Conservation (phyloP, 2,113 vertebrate species). For the Megaleporinus macrocephalus region DNA sequence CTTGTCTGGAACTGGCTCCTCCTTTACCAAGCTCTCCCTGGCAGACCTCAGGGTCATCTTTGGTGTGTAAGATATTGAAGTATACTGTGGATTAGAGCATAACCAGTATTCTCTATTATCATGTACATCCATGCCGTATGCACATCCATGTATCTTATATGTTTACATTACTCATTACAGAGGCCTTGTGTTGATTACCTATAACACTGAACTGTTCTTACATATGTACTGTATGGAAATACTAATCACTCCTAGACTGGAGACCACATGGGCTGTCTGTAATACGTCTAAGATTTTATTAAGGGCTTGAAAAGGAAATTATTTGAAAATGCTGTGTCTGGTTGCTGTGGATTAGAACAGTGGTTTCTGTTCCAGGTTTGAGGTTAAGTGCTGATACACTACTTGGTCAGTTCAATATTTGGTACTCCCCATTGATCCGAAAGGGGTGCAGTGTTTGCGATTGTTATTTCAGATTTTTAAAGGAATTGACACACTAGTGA, state of each 20-base stretch:
- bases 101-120: too few relatives aligned
- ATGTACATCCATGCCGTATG: background rate
- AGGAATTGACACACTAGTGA: too few relatives aligned
- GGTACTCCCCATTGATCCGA: background rate
- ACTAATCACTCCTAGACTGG: too few relatives aligned
- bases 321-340: background rate
- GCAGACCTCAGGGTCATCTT: conserved; percentile 92
- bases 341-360: background rate
- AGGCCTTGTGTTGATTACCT: too few relatives aligned
- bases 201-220: background rate
- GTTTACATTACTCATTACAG: too few relatives aligned
- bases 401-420: background rate
- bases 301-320: too few relatives aligned
- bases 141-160: too few relatives aligned
- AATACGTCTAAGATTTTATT: too few relatives aligned
- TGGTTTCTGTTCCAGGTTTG: background rate
- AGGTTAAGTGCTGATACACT: background rate
- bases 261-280: too few relatives aligned
- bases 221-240: background rate
- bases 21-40: conserved; percentile 87
- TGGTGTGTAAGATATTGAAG: conserved; percentile 69
- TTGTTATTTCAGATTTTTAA: too few relatives aligned
- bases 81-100: background rate
- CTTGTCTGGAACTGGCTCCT: conserved; percentile 84
- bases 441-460: too few relatives aligned